Conservation (phyloP, 1,140 invertebrate species). For the Andrena cerasifolii region DNA sequence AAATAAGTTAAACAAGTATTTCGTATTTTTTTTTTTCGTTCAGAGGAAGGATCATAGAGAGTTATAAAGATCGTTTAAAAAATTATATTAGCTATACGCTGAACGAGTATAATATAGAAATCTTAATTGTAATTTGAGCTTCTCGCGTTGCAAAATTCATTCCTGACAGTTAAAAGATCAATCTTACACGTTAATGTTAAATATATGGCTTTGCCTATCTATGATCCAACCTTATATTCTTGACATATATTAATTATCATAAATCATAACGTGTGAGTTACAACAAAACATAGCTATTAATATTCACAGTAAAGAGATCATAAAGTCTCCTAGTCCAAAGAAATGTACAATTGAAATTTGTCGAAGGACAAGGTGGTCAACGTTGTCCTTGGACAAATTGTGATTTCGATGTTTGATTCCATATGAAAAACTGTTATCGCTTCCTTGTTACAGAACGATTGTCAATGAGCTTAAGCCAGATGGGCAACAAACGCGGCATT, state of each 20-base stretch:
- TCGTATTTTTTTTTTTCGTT: constrained; percentile 37
- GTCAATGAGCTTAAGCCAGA: constrained; percentile 72
- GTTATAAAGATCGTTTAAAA: constrained; percentile 44
- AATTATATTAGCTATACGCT: constrained; percentile 28
- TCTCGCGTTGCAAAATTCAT: constrained; percentile 27
- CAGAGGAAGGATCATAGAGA: constrained; percentile 54
- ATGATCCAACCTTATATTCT: constrained; percentile 55
- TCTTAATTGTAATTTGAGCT: constrained; percentile 43
- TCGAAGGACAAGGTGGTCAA: constrained; percentile 56
- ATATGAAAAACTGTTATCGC: constrained; percentile 64
- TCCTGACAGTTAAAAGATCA: constrained; percentile 20
- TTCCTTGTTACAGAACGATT: constrained; percentile 70
- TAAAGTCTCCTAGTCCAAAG: constrained; percentile 66
- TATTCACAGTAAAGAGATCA: constrained; percentile 74
- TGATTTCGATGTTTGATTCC: constrained; percentile 75
- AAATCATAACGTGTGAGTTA: constrained; percentile 60
- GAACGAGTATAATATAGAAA: constrained; percentile 37
- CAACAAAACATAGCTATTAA: constrained; percentile 57
- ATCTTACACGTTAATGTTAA: constrained; percentile 20
- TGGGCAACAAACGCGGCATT: constrained; percentile 55
- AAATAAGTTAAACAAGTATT: constrained; percentile 70
- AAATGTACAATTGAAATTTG: constrained; percentile 71
- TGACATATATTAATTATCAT: constrained; percentile 58
- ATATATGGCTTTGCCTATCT: constrained; percentile 21
- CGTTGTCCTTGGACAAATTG: constrained; percentile 67